Evolutionary conservation across 2,797 vertebrate species (phyloP).

Genomic region (Cryptoprocta ferox): DNA sequence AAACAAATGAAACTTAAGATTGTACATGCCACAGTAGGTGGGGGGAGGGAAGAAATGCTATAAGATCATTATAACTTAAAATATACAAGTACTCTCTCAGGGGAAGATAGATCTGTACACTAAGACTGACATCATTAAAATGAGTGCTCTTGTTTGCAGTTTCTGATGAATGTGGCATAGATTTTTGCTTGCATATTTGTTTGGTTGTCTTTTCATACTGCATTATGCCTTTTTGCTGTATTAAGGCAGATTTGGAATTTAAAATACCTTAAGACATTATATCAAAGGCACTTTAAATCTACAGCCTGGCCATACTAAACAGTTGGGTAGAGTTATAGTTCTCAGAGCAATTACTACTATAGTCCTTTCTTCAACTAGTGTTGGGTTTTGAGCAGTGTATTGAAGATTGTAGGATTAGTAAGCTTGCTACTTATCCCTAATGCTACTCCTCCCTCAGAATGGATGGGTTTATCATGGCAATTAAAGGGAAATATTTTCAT

Average conservation of each 20-base stretch:
- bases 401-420: not conserved
- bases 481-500: not conserved
- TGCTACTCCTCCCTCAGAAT: not conserved
- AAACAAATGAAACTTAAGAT: conserved; percentile 69
- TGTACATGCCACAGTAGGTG: not conserved
- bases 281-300: not conserved
- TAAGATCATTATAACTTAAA: conserved; percentile 18
- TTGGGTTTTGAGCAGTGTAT: not conserved
- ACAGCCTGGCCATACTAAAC: not conserved
- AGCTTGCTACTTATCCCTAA: too few species aligned
- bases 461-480: not conserved
- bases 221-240: not conserved
- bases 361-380: not conserved
- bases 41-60: not conserved
- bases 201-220: not conserved
- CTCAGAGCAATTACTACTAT: not conserved
- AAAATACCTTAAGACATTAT: not conserved
- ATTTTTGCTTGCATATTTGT: not conserved
- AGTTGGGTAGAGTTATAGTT: not conserved
- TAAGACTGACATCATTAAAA: conserved; percentile 23
- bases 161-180: not conserved
- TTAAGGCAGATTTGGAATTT: not conserved
- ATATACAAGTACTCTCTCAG: not conserved
- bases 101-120: not conserved
- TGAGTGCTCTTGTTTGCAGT: not conserved